Base-by-base conservation (phyloP, 2,113 vertebrate species). In the Gobius niger region DNA sequence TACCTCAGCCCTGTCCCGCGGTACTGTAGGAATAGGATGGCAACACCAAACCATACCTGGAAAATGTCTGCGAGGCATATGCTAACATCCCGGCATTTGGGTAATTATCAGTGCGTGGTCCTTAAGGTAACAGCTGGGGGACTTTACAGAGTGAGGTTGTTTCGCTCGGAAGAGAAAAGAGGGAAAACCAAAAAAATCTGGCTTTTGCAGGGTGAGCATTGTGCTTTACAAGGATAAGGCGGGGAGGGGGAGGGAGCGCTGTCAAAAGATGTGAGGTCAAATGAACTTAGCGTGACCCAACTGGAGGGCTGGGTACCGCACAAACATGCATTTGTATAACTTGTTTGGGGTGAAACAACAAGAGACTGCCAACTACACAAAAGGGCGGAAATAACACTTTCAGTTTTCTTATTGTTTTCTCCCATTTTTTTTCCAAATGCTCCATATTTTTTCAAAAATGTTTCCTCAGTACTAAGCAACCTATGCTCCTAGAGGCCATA, bases 101-200 rank as follows among this genome's bases (percentile, higher is more conserved):
- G 75, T 86, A 85, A 85, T 87, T 87, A 83, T 76, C 76, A 72
- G 72, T 69, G 78, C 78, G 82, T 57, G 73, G 19, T 83, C 52
- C 72, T 83, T 72, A 75, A 78, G 78, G 82, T 73, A 79, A 69
- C 72, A 77, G 85, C 80, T 69, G 69, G 80, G 78, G 81, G 73
- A 87, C 80, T 87, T 81, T 75, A 81, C 77, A 18, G 65, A 68
- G 67, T 53, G 68, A 76, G 82, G 77, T 77, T 81, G 84, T 84
- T 87, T 79, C 84, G 82, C 84, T 86, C 75, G 60, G 65, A 78
- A 44, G 69, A 61, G 56, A 81, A 46, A 72, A 64, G 57, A 63
- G 78, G 18, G 70, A 69, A 69, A 65, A 76, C 47, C n/a, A n/a
- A 52, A 15, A 59, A 15, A 59, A 34, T 12, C n/a, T 6, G 56